These are phyloP conservation scores for Tetragonula carbonaria DNA, from an alignment of 2,888 invertebrate species.

Conservation along the genomic window DNA sequence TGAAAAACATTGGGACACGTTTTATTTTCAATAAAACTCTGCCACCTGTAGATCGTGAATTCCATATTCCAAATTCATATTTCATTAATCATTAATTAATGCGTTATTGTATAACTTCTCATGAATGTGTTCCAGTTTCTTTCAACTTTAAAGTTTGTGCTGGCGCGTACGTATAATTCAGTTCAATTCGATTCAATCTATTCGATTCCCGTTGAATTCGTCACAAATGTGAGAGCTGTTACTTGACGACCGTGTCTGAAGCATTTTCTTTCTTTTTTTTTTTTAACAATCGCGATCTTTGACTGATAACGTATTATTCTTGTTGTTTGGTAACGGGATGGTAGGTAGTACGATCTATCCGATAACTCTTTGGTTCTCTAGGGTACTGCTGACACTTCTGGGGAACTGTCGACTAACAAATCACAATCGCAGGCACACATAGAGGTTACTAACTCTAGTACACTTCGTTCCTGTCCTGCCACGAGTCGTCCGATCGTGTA, in stretches of 20 bases:
- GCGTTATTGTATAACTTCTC: no score
- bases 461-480: conserved; percentile 62
- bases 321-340: conserved; percentile 71
- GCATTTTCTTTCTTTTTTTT: background rate
- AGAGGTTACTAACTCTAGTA: conserved; percentile 74
- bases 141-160: no score
- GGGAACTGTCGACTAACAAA: conserved; percentile 80
- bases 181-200: no score
- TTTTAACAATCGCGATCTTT: conserved; percentile 22
- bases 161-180: no score
- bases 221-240: background rate
- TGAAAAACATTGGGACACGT: no score
- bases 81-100: no score
- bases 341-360: conserved; percentile 51
- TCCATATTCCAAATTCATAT: background rate
- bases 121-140: no score
- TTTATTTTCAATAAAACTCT: no score
- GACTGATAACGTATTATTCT: conserved; percentile 27
- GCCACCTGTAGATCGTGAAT: background rate
- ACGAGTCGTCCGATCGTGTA: conserved; percentile 77
- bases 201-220: no score
- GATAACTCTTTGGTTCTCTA: conserved; percentile 78
- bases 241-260: conserved; percentile 13
- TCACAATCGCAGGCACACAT: conserved; percentile 72
- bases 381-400: conserved; percentile 82